Percentiles rank a stretch among this genome's conserved stretches.
Conservation (phyloP, 2,797 vertebrate species). For the Sebastes matsubarae region DNA sequence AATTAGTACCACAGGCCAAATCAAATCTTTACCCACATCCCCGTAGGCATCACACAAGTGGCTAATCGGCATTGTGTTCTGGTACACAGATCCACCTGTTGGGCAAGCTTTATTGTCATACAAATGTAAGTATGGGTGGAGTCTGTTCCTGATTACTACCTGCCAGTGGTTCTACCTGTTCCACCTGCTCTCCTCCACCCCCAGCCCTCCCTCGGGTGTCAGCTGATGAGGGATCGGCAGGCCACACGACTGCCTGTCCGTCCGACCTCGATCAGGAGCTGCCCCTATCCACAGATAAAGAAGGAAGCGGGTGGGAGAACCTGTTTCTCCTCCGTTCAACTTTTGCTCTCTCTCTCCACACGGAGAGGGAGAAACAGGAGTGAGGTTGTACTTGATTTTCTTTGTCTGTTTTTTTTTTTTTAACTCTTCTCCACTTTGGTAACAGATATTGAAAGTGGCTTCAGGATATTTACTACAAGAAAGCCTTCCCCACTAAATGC, state of each 20-base stretch:
- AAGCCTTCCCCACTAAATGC: constrained; percentile 17
- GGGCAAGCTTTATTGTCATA: constrained; percentile 40
- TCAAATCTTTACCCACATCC: neutral
- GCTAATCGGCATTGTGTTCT: neutral
- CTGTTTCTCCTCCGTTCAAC: constrained; percentile 40
- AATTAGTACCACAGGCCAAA: neutral
- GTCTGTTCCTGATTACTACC: constrained; percentile 34
- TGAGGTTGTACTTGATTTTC: constrained; percentile 8
- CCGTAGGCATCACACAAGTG: neutral
- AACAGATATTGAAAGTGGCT: constrained; percentile 43
- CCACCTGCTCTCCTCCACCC: constrained; percentile 72
- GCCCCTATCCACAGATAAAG: constrained; percentile 30
- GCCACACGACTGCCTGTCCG: constrained; percentile 20
- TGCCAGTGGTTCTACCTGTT: constrained; percentile 82
- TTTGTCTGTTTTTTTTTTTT: neutral
- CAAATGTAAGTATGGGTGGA: constrained; percentile 57
- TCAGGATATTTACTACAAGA: constrained; percentile 36
- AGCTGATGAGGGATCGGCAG: constrained; percentile 64
- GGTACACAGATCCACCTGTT: constrained; percentile 31
- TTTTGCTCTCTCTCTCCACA: constrained; percentile 29
- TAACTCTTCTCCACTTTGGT: neutral
- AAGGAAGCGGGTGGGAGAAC: constrained; percentile 40
- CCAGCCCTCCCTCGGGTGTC: constrained; percentile 60
- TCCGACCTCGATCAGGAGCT: constrained; percentile 29
- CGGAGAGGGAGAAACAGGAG: constrained; percentile 19